These are phyloP conservation scores for Drosophila sucinea DNA, from an alignment of 1,140 invertebrate genomes.

Conservation along the genomic window DNA sequence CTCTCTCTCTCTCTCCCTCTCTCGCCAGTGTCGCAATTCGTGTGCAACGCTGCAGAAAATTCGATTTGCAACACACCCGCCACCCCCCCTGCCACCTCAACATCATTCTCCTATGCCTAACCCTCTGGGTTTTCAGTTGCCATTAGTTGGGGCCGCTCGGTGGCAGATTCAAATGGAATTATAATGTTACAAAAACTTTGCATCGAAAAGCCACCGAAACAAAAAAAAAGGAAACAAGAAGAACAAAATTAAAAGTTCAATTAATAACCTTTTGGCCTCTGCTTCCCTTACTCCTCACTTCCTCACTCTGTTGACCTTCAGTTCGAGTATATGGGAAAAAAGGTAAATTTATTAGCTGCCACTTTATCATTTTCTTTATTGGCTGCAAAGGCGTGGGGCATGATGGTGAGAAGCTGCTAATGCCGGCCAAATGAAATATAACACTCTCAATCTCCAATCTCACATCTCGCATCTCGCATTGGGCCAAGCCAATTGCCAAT, in stretches of 20 bases:
- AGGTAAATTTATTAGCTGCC: conserved; percentile 33
- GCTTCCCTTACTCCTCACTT: neutral
- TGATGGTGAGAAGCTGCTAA: neutral
- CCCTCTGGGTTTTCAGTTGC: neutral
- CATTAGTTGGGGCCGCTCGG: neutral
- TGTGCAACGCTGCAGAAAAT: conserved; percentile 31
- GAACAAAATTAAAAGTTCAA: neutral
- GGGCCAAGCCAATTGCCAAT: neutral
- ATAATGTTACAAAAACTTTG: neutral
- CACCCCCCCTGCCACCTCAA: neutral
- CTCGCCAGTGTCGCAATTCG: neutral
- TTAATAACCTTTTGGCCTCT: conserved; percentile 8
- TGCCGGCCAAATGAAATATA: conserved; percentile 44
- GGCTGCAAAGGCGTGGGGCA: neutral
- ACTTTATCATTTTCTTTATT: conserved; percentile 4
- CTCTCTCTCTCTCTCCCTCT: neutral
- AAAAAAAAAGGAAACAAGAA: neutral
- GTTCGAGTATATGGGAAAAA: neutral
- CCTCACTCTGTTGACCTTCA: neutral
- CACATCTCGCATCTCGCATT: neutral
- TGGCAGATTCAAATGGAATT: neutral
- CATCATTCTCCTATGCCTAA: neutral
- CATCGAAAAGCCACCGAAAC: neutral
- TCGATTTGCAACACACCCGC: conserved; percentile 20
- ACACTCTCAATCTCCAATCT: conserved; percentile 9